phyloP scores from a whole-genome alignment of 2,888 invertebrate species.

The Ernsta delagoae region DNA sequence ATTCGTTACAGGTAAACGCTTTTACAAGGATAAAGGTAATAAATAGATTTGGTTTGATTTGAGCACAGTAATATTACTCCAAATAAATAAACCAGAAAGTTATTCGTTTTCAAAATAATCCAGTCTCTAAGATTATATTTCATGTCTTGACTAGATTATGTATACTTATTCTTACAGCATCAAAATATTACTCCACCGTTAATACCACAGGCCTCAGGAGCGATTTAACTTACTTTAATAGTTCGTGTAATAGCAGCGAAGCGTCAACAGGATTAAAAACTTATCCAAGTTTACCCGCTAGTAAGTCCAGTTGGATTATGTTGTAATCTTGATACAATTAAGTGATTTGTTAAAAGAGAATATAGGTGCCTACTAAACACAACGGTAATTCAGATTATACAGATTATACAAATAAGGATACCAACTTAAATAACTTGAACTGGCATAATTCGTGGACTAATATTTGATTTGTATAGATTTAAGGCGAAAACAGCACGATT shows the following conservation, averaged over 20 bases:
- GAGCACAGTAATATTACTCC: too few relatives aligned
- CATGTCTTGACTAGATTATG: neutral
- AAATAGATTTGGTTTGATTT: too few relatives aligned
- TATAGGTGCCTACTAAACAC: neutral
- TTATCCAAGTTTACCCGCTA: constrained; percentile 46
- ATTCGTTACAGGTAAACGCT: too few relatives aligned
- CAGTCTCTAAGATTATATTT: neutral
- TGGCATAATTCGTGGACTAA: too few relatives aligned
- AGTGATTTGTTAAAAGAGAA: neutral
- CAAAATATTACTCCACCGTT: constrained; percentile 3
- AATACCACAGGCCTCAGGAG: constrained; percentile 2
- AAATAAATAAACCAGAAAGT: too few relatives aligned
- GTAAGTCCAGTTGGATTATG: constrained; percentile 21
- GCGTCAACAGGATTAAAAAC: constrained; percentile 40
- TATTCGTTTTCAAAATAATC: too few relatives aligned
- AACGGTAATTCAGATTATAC: neutral
- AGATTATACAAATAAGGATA: neutral
- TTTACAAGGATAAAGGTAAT: too few relatives aligned
- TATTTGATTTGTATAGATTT: too few relatives aligned
- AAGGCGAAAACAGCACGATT: too few relatives aligned
- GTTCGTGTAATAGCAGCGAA: constrained; percentile 14
- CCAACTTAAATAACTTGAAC: too few relatives aligned
- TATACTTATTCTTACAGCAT: constrained; percentile 2
- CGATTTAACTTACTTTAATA: constrained; percentile 12
- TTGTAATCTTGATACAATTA: constrained; percentile 37